These are phyloP conservation scores for Scylla paramamosain DNA, from an alignment of 1,140 invertebrate genomes.

Conservation along the genomic window DNA sequence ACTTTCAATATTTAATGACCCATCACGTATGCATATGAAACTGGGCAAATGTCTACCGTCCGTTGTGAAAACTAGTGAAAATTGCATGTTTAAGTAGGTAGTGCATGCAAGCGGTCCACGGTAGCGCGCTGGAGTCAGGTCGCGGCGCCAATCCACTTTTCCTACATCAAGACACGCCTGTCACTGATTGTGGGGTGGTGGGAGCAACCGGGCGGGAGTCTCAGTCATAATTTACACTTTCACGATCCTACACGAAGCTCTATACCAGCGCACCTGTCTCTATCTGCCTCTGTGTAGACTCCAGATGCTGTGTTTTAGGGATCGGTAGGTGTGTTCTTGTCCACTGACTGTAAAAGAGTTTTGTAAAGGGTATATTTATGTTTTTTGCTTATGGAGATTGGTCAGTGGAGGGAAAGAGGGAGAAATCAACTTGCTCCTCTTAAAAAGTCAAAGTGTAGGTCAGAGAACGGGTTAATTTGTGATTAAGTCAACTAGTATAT, in stretches of 20 bases:
- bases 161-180: not conserved
- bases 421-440: no score
- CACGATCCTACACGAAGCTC: not conserved
- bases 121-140: not conserved
- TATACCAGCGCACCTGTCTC: not conserved
- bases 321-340: no score
- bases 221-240: not conserved
- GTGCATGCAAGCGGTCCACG: not conserved
- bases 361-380: no score
- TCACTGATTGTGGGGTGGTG: not conserved
- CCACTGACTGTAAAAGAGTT: no score
- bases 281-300: no score
- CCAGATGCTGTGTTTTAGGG: no score
- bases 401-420: no score
- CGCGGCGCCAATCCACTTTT: not conserved
- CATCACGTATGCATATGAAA: not conserved
- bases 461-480: no score
- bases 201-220: not conserved
- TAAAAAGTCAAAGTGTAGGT: no score
- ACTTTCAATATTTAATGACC: conserved; percentile 2
- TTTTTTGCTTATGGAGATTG: no score
- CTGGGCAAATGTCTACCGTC: not conserved
- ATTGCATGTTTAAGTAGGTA: not conserved
- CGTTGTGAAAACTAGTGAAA: not conserved
- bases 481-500: no score